Evolutionary conservation across 1,140 invertebrate genomes (phyloP), one percentile per base, ranked within the genome.

Genomic region (Ceratina australensis): DNA sequence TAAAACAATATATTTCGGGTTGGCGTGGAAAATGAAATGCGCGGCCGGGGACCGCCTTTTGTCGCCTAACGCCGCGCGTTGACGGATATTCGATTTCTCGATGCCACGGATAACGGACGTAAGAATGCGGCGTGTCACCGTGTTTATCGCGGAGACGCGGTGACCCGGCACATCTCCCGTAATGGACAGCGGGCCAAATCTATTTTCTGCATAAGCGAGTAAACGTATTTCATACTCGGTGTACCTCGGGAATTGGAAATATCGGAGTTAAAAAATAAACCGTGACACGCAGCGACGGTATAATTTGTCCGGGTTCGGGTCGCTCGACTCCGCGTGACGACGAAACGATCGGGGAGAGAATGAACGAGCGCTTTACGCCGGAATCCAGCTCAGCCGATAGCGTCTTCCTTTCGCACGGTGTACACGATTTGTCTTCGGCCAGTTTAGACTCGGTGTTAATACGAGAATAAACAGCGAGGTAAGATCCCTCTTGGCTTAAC

Each of bases 201-300:
- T 72, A 84, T 91, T 90, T 91, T 91, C 88, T 89, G 88, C 89
- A 86, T 86, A 90, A 90, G 81, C 78, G 90, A 85, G 72, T 83
- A 74, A 86, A 85, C 74, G 79, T 87, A 68, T 66, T 80, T 86
- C 72, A 71, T 65, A 60, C 80, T 28, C 24, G 24, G 16, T 67
- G 66, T 67, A 76, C 72, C 33, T 47, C n/a, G 56, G 24, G 84
- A 64, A 78, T 72, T 78, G 59, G 42, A 78, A 78, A 78, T 72
- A 65, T 60, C 76, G 15, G 33, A 13, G 49, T 16, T 4, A 3
- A 22, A 15, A 42, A 28, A 42, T 42, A 42, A 42, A 42, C 33
- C 10, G 33, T 42, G 10, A 42, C 7, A 42, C 28, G 5, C 5
- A 42, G 10, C 5, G 10, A 0, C 10, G 33, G 33, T 10, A 10